Evolutionary conservation across 2,113 vertebrate genomes (phyloP).

Genomic region (Paratilapia polleni): DNA sequence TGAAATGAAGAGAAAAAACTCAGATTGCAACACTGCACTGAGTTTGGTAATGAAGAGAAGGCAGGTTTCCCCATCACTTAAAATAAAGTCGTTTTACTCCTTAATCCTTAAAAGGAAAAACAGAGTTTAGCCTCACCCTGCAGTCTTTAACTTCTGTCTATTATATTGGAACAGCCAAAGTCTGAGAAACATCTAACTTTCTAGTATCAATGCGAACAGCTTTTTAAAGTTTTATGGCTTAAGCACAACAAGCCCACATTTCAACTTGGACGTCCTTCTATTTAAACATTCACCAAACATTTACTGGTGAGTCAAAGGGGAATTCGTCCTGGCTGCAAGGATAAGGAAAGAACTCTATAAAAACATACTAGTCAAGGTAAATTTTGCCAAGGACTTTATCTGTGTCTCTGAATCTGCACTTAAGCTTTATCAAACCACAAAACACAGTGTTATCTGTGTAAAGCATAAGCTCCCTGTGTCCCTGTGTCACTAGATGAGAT

Average conservation of each 20-base stretch:
- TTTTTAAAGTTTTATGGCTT: background rate
- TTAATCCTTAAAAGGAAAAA: slow-evolving; percentile 20
- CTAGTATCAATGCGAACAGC: background rate
- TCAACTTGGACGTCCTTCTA: background rate
- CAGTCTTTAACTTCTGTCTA: slow-evolving; percentile 4
- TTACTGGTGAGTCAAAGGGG: slow-evolving; percentile 12
- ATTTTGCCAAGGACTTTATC: slow-evolving; percentile 11
- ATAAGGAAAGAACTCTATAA: slow-evolving; percentile 17
- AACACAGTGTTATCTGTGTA: slow-evolving; percentile 31
- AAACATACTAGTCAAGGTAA: slow-evolving; percentile 26
- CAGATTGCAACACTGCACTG: slow-evolving; percentile 8
- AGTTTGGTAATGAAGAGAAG: slow-evolving; percentile 28
- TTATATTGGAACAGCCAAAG: background rate
- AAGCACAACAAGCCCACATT: background rate
- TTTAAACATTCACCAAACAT: slow-evolving; percentile 57
- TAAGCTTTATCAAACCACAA: slow-evolving; percentile 20
- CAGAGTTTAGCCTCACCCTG: background rate
- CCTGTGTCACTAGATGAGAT: slow-evolving; percentile 16
- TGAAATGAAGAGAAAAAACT: slow-evolving; percentile 44
- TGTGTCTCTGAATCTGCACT: background rate
- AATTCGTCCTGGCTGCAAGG: slow-evolving; percentile 2
- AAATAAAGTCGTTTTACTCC: slow-evolving; percentile 17
- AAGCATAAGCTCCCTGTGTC: slow-evolving; percentile 16
- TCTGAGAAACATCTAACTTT: slow-evolving; percentile 10
- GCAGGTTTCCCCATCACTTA: slow-evolving; percentile 25